Conservation (phyloP, 2,797 vertebrate genomes). For the Lophotriccus pileatus region DNA sequence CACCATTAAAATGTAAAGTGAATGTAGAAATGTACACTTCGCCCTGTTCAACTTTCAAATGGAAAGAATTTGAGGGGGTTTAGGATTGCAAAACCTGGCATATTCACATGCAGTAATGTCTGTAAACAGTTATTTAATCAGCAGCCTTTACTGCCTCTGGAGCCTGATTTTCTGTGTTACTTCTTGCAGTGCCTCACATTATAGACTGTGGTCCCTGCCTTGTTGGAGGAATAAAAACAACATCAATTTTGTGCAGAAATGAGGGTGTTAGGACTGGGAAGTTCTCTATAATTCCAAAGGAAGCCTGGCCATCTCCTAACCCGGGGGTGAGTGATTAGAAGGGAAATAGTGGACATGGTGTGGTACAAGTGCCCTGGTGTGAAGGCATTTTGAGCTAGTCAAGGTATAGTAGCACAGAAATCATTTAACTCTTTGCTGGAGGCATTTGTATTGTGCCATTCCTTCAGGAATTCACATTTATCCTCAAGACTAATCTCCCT, state of each 20-base stretch:
- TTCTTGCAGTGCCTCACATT: constrained; percentile 79
- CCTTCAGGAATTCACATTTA: neutral
- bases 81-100: neutral
- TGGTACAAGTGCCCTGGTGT: neutral
- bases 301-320: constrained; percentile 80
- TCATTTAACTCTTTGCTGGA: neutral
- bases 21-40: neutral
- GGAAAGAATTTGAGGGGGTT: neutral
- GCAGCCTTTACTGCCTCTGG: neutral
- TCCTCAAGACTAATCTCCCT: accelerated
- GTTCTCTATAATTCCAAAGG: constrained; percentile 87
- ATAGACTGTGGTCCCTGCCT: constrained; percentile 90
- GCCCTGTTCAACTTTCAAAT: neutral
- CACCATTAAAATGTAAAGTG: neutral
- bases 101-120: neutral
- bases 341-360: neutral
- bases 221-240: constrained; percentile 84
- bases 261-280: constrained; percentile 81
- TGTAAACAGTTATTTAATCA: neutral
- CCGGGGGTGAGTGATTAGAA: constrained; percentile 77
- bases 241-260: constrained; percentile 82
- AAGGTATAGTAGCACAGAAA: neutral
- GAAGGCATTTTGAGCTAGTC: neutral
- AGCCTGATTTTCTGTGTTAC: neutral
- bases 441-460: neutral